Percentiles rank a stretch among this genome's conserved stretches.
These are phyloP conservation scores for Salarias fasciatus DNA, from an alignment of 2,797 vertebrate genomes.

Conservation along the genomic window DNA sequence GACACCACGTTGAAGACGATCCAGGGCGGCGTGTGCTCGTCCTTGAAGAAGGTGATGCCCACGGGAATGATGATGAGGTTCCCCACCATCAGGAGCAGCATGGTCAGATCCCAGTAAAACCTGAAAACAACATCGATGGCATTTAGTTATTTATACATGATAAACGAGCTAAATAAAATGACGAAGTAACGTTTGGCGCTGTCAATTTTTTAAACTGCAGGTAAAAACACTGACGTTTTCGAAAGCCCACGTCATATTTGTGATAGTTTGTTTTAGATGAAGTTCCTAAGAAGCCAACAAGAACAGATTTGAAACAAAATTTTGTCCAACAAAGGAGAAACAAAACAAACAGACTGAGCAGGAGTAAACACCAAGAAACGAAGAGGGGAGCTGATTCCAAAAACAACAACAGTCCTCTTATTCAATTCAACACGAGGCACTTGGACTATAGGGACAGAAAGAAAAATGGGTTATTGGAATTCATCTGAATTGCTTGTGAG, in stretches of 20 bases:
- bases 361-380: slow-evolving; percentile 10
- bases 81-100: slow-evolving; percentile 98
- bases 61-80: slow-evolving; percentile 99
- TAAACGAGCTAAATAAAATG: too few relatives aligned
- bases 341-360: slow-evolving; percentile 20
- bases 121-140: slow-evolving; percentile 70
- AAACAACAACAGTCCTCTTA: slow-evolving; percentile 1
- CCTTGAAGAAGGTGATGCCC: slow-evolving; percentile 99
- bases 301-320: slow-evolving; percentile 3
- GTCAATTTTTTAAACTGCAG: too few relatives aligned
- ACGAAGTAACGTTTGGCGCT: too few relatives aligned
- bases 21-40: slow-evolving; percentile 98
- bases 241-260: too few relatives aligned
- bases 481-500: slow-evolving; percentile 37
- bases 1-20: slow-evolving; percentile 99
- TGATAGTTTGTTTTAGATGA: too few relatives aligned
- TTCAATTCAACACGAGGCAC: slow-evolving; percentile 24
- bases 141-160: too few relatives aligned
- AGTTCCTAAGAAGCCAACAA: neutral
- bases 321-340: slow-evolving; percentile 13
- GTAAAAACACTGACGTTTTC: too few relatives aligned
- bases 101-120: slow-evolving; percentile 99
- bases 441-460: slow-evolving; percentile 6
- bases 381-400: slow-evolving; percentile 9
- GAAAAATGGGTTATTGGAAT: slow-evolving; percentile 40